phyloP scores from a whole-genome alignment of 2,888 invertebrate genomes.

The Euzetes globulus region DNA sequence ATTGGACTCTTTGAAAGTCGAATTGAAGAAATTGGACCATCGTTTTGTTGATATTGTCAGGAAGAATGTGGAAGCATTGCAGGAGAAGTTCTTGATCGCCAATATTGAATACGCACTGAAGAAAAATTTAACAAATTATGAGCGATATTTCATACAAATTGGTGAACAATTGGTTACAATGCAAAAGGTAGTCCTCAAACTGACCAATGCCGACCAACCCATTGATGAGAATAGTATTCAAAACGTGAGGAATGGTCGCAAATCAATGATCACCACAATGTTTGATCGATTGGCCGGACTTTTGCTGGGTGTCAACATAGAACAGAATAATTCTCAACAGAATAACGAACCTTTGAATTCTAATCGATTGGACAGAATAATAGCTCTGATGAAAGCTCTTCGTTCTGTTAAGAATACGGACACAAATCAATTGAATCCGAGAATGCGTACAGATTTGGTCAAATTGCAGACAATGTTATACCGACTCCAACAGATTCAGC shows the following conservation, averaged over 20 bases:
- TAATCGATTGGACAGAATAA: neutral
- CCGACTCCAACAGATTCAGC: neutral
- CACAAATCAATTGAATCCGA: neutral
- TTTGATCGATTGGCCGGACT: conserved; percentile 19
- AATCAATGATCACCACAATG: neutral
- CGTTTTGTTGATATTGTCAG: neutral
- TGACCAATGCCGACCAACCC: neutral
- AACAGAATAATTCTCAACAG: neutral
- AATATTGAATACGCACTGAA: neutral
- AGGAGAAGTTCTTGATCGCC: neutral
- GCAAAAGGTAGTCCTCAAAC: neutral
- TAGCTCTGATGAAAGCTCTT: conserved; percentile 3
- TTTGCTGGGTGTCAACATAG: conserved; percentile 4
- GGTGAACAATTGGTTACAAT: conserved; percentile 9
- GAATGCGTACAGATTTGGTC: neutral
- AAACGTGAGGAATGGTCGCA: neutral
- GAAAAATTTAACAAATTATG: neutral
- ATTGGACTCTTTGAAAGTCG: neutral
- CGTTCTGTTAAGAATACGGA: neutral
- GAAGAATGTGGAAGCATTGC: neutral
- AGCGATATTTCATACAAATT: neutral
- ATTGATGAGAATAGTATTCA: neutral
- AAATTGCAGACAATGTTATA: conserved; percentile 9
- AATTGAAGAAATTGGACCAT: neutral
- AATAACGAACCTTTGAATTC: conserved; percentile 7